phyloP scores from a whole-genome alignment of 2,113 vertebrate genomes.

The Casuarius casuarius region DNA sequence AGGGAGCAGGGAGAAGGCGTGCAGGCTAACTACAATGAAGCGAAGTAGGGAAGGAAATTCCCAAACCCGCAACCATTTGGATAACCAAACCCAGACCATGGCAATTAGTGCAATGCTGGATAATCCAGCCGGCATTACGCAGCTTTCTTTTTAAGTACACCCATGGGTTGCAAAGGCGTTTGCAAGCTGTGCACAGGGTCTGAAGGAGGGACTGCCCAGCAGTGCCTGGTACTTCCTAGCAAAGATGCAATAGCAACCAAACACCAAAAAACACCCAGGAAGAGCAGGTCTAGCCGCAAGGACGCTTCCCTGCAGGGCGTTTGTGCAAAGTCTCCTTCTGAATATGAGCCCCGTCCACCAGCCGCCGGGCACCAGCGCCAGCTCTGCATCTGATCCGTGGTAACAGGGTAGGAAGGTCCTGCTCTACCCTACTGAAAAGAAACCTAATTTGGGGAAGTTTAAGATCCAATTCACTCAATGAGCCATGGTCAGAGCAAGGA shows the following conservation, averaged over 20 bases:
- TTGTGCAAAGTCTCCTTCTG: background rate
- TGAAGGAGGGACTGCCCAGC: background rate
- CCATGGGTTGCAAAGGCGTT: background rate
- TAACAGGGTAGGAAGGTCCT: accelerated
- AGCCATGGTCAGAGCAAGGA: background rate
- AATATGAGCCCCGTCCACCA: background rate
- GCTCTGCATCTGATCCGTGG: background rate
- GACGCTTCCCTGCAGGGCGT: background rate
- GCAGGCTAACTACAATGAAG: background rate
- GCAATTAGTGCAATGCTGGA: background rate
- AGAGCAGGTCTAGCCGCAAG: background rate
- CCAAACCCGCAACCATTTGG: background rate
- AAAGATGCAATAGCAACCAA: background rate
- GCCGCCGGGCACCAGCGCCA: background rate
- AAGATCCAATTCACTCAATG: background rate
- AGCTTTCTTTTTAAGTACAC: background rate
- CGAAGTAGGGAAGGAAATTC: background rate
- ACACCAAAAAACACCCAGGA: background rate
- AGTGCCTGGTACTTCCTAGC: background rate
- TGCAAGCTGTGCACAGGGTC: background rate
- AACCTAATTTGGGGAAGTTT: background rate
- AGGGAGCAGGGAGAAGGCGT: background rate
- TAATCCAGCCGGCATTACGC: background rate
- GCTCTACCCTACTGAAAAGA: background rate
- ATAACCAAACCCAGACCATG: background rate